phyloP scores from a whole-genome alignment of 2,113 vertebrate species.

The Chroicocephalus ridibundus region DNA sequence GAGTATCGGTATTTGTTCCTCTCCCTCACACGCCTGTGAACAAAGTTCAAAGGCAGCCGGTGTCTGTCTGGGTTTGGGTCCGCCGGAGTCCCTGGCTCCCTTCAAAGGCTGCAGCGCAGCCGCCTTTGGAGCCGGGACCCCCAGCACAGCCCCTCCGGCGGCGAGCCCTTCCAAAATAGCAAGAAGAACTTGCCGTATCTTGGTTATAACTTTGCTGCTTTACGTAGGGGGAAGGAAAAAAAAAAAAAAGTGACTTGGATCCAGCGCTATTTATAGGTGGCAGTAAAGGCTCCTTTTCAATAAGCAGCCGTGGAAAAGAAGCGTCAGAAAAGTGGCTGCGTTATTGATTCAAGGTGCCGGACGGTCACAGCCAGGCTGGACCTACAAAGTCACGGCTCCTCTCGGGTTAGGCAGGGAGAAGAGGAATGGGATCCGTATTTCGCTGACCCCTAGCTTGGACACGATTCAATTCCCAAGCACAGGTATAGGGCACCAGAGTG shows the following conservation, averaged over 20 bases:
- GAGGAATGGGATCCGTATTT: not conserved
- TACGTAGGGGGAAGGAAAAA: not conserved
- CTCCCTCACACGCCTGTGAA: not conserved
- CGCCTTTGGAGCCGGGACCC: not conserved
- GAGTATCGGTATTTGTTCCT: slow-evolving; percentile 34
- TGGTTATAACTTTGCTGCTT: slow-evolving; percentile 24
- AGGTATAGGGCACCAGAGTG: not conserved
- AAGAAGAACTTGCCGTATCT: not conserved
- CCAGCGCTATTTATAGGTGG: slow-evolving; percentile 62
- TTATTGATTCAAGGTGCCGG: slow-evolving; percentile 9
- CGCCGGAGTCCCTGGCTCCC: not conserved
- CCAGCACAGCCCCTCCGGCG: not conserved
- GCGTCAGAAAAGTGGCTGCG: not conserved
- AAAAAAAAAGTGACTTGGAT: not conserved
- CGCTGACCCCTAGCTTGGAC: not conserved
- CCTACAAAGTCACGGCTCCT: not conserved
- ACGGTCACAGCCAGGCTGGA: not conserved
- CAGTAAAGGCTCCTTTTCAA: slow-evolving; percentile 49
- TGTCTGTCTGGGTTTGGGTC: not conserved
- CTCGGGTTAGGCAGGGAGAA: not conserved
- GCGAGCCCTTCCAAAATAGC: not conserved
- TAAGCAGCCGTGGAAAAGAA: slow-evolving; percentile 15
- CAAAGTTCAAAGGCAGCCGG: slow-evolving; percentile 45
- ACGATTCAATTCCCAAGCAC: not conserved
- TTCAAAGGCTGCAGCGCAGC: not conserved